Base-by-base conservation (phyloP, 2,888 invertebrate species). In the Cataglyphis albicans region DNA sequence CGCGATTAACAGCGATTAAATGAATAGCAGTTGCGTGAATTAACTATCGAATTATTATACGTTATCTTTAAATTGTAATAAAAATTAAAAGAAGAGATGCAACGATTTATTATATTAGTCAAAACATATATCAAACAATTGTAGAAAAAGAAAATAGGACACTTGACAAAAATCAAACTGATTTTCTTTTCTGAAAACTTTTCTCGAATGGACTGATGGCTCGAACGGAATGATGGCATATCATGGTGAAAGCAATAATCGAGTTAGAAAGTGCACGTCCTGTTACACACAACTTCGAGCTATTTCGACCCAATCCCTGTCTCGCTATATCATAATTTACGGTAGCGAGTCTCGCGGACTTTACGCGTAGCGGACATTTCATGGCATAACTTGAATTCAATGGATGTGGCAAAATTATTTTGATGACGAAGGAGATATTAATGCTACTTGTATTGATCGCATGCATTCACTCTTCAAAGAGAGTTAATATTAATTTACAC, bases 191-290 rank as follows among this genome's bases (percentile, higher is more conserved):
- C 44, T 21, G n/a, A n/a, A 74, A 74, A 74, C 15, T 76, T 65
- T 29, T 55, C 55, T 65, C 3, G 25, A 4, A 25, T 55, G 12
- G 3, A 32, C 15, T 0, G 18, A 52, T 52, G 44, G 38, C n/a
- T 29, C 57, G 32, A 57, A 67, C 35, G 21, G 29, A n/a, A 57
- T 55, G 21, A 18, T 41, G 48, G 29, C 7, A n/a, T 25, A 61
- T 12, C 44, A 35, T 9, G 7, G 18, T 18, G 44, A 68, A 68
- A 21, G 38, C 32, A 78, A 78, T 78, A 78, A 78, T 78, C 57
- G 67, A 78, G 68, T 78, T 68, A 38, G 59, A 78, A 78, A 78
- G 59, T 59, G 68, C 35, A 57, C 41, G 57, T 76, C 55, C 65
- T 70, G 70, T 48, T 80, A 59, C 52, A 52, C 52, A 52, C 70